A percentile compares a stretch with the other conserved stretches of the same genome.
Conservation (phyloP, 1,140 invertebrate genomes). For the Linepithema humile region DNA sequence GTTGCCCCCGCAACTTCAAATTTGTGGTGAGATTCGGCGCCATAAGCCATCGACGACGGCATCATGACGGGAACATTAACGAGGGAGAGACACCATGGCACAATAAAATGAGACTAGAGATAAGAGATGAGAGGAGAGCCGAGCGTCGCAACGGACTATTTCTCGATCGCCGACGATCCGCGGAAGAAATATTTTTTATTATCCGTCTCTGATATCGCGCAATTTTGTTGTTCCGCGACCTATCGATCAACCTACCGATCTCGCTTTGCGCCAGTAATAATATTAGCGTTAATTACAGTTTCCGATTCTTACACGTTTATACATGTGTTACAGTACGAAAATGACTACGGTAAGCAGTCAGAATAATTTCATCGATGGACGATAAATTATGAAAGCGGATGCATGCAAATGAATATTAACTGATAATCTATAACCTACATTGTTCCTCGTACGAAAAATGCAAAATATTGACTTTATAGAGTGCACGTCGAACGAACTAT, state of each 20-base stretch:
- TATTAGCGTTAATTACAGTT: slow-evolving; percentile 19
- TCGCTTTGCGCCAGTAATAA: not conserved
- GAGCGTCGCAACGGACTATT: not conserved
- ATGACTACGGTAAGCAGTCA: not conserved
- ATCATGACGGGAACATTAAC: slow-evolving; percentile 29
- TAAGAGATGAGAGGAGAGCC: not conserved
- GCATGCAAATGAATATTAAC: slow-evolving; percentile 41
- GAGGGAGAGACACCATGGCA: not conserved
- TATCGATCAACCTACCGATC: too few relatives aligned
- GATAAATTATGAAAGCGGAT: not conserved
- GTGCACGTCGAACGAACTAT: slow-evolving; percentile 32
- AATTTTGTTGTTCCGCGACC: not conserved
- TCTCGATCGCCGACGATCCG: not conserved
- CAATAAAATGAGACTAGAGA: slow-evolving; percentile 22
- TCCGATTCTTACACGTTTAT: not conserved
- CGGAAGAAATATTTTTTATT: slow-evolving; percentile 52
- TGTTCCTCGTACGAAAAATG: slow-evolving; percentile 21
- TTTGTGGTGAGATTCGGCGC: slow-evolving; percentile 39
- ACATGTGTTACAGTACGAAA: not conserved
- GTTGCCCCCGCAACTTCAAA: slow-evolving; percentile 14
- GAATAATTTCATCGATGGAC: slow-evolving; percentile 24
- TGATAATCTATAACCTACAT: slow-evolving; percentile 61
- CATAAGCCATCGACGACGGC: slow-evolving; percentile 12
- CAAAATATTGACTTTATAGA: slow-evolving; percentile 59
- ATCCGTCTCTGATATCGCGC: slow-evolving; percentile 36